Conservation (phyloP, 53 echinoderm and acorn worm genomes). For the Stichopus horrens region DNA sequence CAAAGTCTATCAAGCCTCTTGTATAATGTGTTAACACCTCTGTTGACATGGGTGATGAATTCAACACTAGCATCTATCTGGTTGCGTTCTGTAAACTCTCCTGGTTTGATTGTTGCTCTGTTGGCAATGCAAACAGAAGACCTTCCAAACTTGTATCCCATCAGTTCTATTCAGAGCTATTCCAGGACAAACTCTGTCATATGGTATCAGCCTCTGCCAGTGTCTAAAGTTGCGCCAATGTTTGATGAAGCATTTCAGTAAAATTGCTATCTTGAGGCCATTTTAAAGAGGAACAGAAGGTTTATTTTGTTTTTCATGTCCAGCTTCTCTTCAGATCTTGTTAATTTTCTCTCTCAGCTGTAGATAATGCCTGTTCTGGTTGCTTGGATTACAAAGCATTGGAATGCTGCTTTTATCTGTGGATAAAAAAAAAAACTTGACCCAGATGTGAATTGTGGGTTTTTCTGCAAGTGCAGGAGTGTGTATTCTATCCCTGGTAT, state of each 20-base stretch:
- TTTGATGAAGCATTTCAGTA: not conserved
- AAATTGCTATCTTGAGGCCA: not conserved
- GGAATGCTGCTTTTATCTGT: not conserved
- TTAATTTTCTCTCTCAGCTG: not conserved
- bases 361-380: not conserved
- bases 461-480: not conserved
- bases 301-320: not conserved
- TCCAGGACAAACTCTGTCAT: not conserved
- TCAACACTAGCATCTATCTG: conserved; percentile 14
- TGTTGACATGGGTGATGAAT: not conserved
- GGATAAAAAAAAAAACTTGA: not conserved
- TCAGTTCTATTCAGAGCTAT: not conserved
- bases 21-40: not conserved
- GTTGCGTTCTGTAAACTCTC: not conserved
- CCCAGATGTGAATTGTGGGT: conserved; percentile 3
- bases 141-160: not conserved
- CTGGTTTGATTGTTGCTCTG: not conserved
- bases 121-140: not conserved
- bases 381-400: not conserved
- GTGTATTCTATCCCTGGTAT: not conserved
- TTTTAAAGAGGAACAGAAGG: not conserved
- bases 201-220: too few relatives aligned
- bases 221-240: not conserved
- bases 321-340: not conserved
- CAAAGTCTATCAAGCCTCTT: too few relatives aligned